Percentiles rank a stretch among this genome's conserved stretches.
Conservation (phyloP, 2,888 invertebrate species). For the Parochlus steinenii region DNA sequence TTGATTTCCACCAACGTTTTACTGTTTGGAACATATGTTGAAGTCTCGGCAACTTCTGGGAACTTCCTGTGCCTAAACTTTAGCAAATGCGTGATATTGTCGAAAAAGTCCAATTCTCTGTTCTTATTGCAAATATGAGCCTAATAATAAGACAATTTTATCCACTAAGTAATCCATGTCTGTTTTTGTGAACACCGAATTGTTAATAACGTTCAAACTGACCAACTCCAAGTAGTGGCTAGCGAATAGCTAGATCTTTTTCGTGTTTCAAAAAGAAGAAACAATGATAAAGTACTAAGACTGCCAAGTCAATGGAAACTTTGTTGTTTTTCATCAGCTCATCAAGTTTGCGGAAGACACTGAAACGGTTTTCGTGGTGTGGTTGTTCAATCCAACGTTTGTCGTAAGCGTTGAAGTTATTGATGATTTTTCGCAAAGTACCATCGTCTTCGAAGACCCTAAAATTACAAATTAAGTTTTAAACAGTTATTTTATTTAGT, state of each 20-base stretch:
- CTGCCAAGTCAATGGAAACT: slow-evolving; percentile 46
- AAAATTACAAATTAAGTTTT: no score
- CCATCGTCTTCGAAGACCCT: slow-evolving; percentile 25
- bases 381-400: slow-evolving; percentile 84
- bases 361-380: slow-evolving; percentile 67
- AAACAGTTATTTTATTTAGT: no score
- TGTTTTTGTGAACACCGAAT: slow-evolving; percentile 32
- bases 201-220: slow-evolving; percentile 42
- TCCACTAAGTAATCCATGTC: slow-evolving; percentile 53
- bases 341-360: slow-evolving; percentile 56
- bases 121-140: no score
- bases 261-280: slow-evolving; percentile 60
- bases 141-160: slow-evolving; percentile 61
- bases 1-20: no score
- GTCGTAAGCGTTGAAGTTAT: slow-evolving; percentile 74
- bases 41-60: slow-evolving; percentile 43
- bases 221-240: slow-evolving; percentile 55
- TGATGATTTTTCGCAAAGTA: slow-evolving; percentile 36
- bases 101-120: slow-evolving; percentile 83
- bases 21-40: slow-evolving; percentile 41
- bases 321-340: slow-evolving; percentile 32
- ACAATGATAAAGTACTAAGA: slow-evolving; percentile 66
- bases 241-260: slow-evolving; percentile 63
- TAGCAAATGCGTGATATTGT: slow-evolving; percentile 80
- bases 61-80: slow-evolving; percentile 67